phyloP scores from a whole-genome alignment of 2,113 vertebrate genomes.

The Anseranas semipalmata region DNA sequence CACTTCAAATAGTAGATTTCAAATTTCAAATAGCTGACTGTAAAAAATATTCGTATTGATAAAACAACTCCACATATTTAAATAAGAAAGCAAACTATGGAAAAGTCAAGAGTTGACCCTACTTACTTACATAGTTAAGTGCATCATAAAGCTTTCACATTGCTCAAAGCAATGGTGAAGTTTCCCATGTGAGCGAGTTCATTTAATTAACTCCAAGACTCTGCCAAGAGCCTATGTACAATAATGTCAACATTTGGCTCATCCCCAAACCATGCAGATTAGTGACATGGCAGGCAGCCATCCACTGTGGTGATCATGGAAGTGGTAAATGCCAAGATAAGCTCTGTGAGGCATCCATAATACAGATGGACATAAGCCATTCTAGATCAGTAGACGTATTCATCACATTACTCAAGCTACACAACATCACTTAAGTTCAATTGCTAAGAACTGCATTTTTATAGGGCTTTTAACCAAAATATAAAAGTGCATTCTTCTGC shows the following conservation, averaged over 20 bases:
- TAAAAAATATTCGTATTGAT: background rate
- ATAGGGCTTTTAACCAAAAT: background rate
- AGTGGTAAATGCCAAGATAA: background rate
- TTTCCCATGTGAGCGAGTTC: background rate
- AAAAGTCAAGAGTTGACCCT: background rate
- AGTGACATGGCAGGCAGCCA: slow-evolving; percentile 5
- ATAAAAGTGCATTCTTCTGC: background rate
- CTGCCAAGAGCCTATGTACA: background rate
- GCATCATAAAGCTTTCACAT: background rate
- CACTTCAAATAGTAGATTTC: background rate
- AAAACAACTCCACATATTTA: background rate
- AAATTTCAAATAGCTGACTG: background rate
- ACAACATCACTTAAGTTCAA: background rate
- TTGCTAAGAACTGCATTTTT: background rate
- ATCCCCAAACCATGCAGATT: background rate
- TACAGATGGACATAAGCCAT: background rate
- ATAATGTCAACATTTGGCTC: background rate
- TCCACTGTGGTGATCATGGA: background rate
- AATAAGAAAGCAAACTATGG: background rate
- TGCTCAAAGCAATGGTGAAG: background rate
- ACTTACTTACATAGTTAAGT: background rate
- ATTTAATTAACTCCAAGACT: slow-evolving; percentile 1
- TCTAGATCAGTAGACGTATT: slow-evolving; percentile 8
- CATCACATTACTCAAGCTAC: background rate
- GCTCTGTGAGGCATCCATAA: background rate